phyloP scores from a whole-genome alignment of 2,797 vertebrate genomes.

The Schizothorax lantsangensis region DNA sequence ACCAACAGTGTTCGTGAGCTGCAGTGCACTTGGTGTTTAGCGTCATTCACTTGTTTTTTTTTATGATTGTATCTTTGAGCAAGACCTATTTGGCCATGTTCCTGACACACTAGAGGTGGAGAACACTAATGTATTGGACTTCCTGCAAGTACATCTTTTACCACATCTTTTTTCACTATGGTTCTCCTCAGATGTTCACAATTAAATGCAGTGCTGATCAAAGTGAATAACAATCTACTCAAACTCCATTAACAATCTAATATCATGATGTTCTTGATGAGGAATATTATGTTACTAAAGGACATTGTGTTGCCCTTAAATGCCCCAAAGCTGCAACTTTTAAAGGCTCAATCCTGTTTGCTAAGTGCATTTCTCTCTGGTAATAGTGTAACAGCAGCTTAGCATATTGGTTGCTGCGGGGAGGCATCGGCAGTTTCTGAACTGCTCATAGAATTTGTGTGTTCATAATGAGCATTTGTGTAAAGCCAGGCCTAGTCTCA shows the following conservation, averaged over 20 bases:
- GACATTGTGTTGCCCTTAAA: not conserved
- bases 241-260: not conserved
- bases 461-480: not conserved
- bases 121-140: not conserved
- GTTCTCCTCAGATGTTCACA: constrained; percentile 13
- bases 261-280: not conserved
- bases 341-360: not conserved
- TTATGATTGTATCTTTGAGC: not conserved
- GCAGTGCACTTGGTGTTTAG: not conserved
- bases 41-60: constrained; percentile 5
- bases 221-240: not conserved
- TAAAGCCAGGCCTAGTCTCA: not conserved
- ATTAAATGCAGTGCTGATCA: constrained; percentile 9
- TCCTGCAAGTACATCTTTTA: not conserved
- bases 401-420: not conserved
- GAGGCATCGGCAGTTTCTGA: constrained; percentile 21
- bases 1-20: not conserved
- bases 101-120: not conserved
- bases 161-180: not conserved
- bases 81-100: not conserved
- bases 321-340: not conserved
- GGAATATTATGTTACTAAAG: not conserved
- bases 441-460: not conserved
- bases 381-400: not conserved
- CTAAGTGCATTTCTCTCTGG: not conserved